Conservation (phyloP, 2,797 vertebrate genomes). For the Halcyon chelicuti region DNA sequence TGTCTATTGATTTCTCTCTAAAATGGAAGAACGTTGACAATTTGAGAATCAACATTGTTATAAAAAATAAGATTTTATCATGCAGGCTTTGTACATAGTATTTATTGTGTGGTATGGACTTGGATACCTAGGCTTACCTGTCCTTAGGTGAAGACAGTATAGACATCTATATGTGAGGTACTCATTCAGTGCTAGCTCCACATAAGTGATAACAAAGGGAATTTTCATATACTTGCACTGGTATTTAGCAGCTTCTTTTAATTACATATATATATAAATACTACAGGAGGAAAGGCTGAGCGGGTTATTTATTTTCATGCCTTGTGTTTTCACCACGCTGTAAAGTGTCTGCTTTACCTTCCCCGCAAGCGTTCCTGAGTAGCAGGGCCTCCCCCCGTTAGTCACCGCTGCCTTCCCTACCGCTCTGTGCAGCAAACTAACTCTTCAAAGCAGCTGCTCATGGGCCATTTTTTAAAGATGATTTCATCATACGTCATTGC, state of each 20-base stretch:
- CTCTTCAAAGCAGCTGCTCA: background rate
- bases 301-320: background rate
- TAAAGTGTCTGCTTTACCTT: background rate
- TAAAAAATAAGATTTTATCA: background rate
- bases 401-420: background rate
- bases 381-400: constrained; percentile 3
- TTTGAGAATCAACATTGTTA: background rate
- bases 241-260: background rate
- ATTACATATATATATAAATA: background rate
- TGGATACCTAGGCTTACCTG: background rate
- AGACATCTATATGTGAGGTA: background rate
- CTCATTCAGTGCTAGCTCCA: background rate
- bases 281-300: background rate
- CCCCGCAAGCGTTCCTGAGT: background rate
- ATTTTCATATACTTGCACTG: background rate
- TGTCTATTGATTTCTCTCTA: background rate
- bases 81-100: background rate
- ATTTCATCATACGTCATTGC: background rate
- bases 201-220: background rate
- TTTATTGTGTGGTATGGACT: fast-evolving
- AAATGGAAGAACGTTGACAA: background rate
- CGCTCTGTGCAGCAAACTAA: background rate
- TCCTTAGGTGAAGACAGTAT: background rate
- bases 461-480: background rate
- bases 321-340: background rate